Evolutionary conservation across 2,113 vertebrate species (phyloP), one percentile per base, ranked within the genome.

Genomic region (Orcinus orca): DNA sequence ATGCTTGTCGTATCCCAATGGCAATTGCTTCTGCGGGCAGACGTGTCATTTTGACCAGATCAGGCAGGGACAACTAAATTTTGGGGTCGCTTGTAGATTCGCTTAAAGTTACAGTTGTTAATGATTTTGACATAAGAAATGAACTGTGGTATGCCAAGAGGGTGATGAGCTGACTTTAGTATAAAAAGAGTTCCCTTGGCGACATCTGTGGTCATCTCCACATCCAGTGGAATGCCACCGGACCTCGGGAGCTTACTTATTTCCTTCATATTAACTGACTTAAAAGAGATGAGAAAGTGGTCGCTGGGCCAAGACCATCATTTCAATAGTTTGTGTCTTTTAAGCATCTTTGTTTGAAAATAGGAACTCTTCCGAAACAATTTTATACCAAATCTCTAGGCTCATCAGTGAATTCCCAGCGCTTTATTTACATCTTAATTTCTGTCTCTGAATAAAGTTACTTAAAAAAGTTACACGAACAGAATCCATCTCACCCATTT

Each of bases 261-360:
- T 83, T 95, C 36, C 73, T 86, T 80, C 33, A 20, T 29, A 20
- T 77, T 70, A 80, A 90, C 38, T n/a, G 60, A 90, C 29, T 88
- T 26, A 88, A 90, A 84, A 90, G 31, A 38, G 83, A 55, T 14
- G 21, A 95, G 65, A 79, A 85, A 94, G 31, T 38, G 50, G 65
- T 74, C 33, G 0, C 8, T 60, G 74, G 63, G 38, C 15, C 50
- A 55, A 58, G 25, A 15, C 44, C 31, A 31, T 88, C 31, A 87
- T 80, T 96, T 88, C 44, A 89, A 47, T 6, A 60, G 18, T 70
- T 91, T 77, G 33, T 62, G 31, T 38, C 41, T 73, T 87, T 25
- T 50, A 41, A 93, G 60, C 12, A 10, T 38, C 92, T 92, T 90
- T 77, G 21, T 90, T 93, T 88, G 44, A 80, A 95, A 87, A 71